Conservation (phyloP, 2,888 invertebrate species). For the Drosophila ezoana region DNA sequence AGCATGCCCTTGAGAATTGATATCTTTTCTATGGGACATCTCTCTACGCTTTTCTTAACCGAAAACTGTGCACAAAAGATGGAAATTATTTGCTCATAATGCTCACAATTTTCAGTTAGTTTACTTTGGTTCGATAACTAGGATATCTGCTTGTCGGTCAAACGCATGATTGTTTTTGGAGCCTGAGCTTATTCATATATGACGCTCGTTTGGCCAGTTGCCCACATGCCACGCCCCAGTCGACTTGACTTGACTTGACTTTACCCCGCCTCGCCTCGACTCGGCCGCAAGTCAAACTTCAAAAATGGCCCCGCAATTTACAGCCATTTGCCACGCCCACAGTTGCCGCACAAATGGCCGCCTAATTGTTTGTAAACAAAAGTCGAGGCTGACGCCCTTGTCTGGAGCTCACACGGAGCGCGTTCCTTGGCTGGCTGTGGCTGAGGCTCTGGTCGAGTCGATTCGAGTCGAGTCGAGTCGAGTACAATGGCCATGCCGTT, state of each 20-base stretch:
- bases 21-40: too few relatives aligned
- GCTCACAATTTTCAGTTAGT: too few relatives aligned
- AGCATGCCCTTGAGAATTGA: too few relatives aligned
- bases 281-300: slow-evolving; percentile 52
- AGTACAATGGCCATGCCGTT: slow-evolving; percentile 30
- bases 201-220: slow-evolving; percentile 42
- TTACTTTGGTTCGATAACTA: not conserved
- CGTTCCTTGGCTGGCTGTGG: not conserved
- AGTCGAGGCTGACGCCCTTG: slow-evolving; percentile 34
- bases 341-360: slow-evolving; percentile 51
- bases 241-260: slow-evolving; percentile 1
- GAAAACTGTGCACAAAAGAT: too few relatives aligned
- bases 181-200: not conserved
- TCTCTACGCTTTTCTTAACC: too few relatives aligned
- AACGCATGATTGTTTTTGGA: not conserved
- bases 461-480: not conserved
- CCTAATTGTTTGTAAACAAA: slow-evolving; percentile 79
- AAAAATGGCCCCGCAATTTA: slow-evolving; percentile 72
- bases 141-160: not conserved
- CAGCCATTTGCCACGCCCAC: slow-evolving; percentile 73
- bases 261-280: not conserved
- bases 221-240: slow-evolving; percentile 41
- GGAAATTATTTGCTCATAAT: too few relatives aligned
- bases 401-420: slow-evolving; percentile 3
- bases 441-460: not conserved